Percentiles rank a stretch among this genome's conserved stretches.
Conservation (phyloP, 2,113 vertebrate species). For the Orycteropus afer region DNA sequence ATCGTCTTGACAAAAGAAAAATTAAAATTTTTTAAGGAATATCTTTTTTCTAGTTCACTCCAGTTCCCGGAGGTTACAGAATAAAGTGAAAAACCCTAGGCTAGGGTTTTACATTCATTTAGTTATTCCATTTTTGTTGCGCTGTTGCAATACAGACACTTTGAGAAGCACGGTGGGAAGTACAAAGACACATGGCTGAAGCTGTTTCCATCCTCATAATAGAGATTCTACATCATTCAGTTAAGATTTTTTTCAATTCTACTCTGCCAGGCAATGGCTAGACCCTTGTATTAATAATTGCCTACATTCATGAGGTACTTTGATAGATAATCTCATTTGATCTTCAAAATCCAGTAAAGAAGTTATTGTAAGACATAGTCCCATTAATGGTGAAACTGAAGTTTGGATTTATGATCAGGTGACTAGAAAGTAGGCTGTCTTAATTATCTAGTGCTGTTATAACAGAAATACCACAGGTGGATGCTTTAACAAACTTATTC, state of each 20-base stretch:
- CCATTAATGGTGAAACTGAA: not conserved
- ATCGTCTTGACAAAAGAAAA: not conserved
- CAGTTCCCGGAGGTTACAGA: not conserved
- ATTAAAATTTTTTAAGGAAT: not conserved
- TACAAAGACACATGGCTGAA: not conserved
- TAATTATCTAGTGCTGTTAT: no score
- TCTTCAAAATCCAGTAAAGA: conserved; percentile 30
- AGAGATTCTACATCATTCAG: not conserved
- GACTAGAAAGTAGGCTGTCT: not conserved
- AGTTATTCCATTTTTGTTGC: not conserved
- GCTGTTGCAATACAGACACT: no score
- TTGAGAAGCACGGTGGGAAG: not conserved
- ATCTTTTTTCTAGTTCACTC: not conserved
- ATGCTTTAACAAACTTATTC: no score
- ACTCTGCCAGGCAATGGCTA: not conserved
- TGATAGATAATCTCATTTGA: not conserved
- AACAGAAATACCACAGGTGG: no score
- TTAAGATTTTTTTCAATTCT: conserved; percentile 1
- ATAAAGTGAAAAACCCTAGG: not conserved
- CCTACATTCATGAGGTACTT: not conserved
- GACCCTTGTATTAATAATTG: not conserved
- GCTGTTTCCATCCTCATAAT: not conserved
- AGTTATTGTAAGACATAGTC: not conserved
- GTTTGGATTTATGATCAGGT: not conserved
- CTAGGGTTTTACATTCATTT: not conserved